phyloP scores from a whole-genome alignment of 1,140 invertebrate genomes.

The Formica selysi region DNA sequence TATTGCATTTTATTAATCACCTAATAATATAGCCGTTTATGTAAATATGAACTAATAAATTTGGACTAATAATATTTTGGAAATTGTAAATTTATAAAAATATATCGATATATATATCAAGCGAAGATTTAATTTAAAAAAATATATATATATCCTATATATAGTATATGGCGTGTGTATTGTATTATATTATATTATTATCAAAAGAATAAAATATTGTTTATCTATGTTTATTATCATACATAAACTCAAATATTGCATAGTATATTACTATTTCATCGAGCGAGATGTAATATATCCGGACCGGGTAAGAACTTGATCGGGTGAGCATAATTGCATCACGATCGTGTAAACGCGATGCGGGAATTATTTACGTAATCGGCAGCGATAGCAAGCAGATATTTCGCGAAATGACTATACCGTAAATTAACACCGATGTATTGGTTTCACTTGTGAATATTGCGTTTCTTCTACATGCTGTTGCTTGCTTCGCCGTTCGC shows the following conservation, averaged over 20 bases:
- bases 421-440: constrained; percentile 65
- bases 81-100: too few relatives aligned
- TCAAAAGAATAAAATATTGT: not conserved
- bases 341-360: not conserved
- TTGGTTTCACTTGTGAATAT: constrained; percentile 68
- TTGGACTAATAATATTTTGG: too few relatives aligned
- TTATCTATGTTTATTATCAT: not conserved
- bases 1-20: too few relatives aligned
- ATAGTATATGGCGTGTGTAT: too few relatives aligned
- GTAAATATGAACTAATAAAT: too few relatives aligned
- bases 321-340: constrained; percentile 19
- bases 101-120: too few relatives aligned
- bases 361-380: constrained; percentile 60
- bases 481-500: not conserved
- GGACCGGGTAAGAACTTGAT: not conserved
- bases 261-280: not conserved
- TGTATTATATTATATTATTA: not conserved
- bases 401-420: constrained; percentile 39
- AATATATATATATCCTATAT: too few relatives aligned
- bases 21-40: too few relatives aligned
- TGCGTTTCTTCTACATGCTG: constrained; percentile 55
- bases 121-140: too few relatives aligned
- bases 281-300: not conserved
- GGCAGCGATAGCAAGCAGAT: constrained; percentile 32
- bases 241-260: not conserved